These are phyloP conservation scores for Pogonomyrmex barbatus DNA, from an alignment of 1,140 invertebrate genomes.

Conservation along the genomic window DNA sequence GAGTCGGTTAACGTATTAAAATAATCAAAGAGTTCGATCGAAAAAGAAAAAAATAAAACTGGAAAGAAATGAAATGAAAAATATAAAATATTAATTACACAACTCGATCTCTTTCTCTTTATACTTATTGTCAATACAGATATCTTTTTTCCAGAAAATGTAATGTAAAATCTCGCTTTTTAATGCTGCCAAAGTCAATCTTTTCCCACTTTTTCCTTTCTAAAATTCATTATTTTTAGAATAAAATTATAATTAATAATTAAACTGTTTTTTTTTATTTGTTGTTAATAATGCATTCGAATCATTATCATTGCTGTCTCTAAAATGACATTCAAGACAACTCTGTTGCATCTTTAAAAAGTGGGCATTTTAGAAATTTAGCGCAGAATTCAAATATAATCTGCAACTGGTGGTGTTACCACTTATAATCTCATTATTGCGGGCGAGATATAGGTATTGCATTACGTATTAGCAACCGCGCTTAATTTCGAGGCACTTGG, in stretches of 20 bases:
- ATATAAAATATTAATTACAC: neutral
- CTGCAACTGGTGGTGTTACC: neutral
- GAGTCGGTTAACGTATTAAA: slow-evolving; percentile 23
- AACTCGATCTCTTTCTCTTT: neutral
- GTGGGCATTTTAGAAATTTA: neutral
- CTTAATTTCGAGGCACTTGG: slow-evolving; percentile 32
- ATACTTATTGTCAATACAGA: neutral
- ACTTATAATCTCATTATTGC: slow-evolving; percentile 29
- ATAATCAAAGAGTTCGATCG: slow-evolving; percentile 10
- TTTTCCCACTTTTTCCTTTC: neutral
- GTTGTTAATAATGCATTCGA: neutral
- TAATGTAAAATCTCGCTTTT: neutral
- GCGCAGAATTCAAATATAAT: neutral
- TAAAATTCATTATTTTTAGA: neutral
- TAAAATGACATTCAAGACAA: neutral
- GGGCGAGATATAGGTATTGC: slow-evolving; percentile 16
- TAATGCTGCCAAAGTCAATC: neutral
- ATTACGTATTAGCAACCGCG: slow-evolving; percentile 12
- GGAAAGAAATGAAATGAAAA: neutral
- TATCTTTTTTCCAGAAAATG: neutral
- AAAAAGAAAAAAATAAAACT: neutral
- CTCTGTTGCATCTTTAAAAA: neutral
- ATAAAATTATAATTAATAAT: neutral
- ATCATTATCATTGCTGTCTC: neutral
- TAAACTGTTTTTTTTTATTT: neutral